Evolutionary conservation across 2,797 vertebrate species (phyloP), one percentile per base, ranked within the genome.

Genomic region (Brotula barbata): DNA sequence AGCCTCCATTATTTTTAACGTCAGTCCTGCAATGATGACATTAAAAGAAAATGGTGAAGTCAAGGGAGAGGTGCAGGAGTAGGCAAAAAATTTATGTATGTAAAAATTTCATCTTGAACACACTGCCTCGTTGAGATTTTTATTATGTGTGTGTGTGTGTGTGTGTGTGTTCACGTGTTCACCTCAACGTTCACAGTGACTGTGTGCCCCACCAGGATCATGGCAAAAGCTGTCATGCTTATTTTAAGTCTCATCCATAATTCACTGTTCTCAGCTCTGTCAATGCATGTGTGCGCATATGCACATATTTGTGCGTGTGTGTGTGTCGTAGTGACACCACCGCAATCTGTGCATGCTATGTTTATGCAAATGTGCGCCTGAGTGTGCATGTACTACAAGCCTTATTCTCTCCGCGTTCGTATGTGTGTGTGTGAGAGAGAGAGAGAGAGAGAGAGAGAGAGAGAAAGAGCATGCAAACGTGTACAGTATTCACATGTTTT

Each of bases 191-290:
- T 58, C 16, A 44, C n/a, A 25, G 58, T 23, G 20, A 41, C 42
- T 70, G 21, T 73, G 67, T 73, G 62, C 77, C 61, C 69, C 50
- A 72, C 46, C 48, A 47, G 69, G 78, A 82, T 81, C 69, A 78
- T 71, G 60, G 65, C 51, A 76, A 56, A 39, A 75, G 72, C 66
- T 73, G 60, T 62, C 64, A 75, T 63, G 82, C 52, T 77, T 77
- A 81, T 83, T 86, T 85, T 78, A 84, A 84, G 80, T 75, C 49
- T 55, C 77, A 58, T 75, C 84, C 80, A 86, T 56, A 82, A 83
- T 84, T 77, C 83, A 78, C 34, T 64, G 59, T 78, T 83, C 74
- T 81, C 65, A 78, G 61, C 75, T 80, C 55, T 75, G 33, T 62
- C 36, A 77, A 31, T 61, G 68, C 40, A 39, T 20, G n/a, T 6